Conservation (phyloP, 2,888 invertebrate genomes). For the Buathra laborator region DNA sequence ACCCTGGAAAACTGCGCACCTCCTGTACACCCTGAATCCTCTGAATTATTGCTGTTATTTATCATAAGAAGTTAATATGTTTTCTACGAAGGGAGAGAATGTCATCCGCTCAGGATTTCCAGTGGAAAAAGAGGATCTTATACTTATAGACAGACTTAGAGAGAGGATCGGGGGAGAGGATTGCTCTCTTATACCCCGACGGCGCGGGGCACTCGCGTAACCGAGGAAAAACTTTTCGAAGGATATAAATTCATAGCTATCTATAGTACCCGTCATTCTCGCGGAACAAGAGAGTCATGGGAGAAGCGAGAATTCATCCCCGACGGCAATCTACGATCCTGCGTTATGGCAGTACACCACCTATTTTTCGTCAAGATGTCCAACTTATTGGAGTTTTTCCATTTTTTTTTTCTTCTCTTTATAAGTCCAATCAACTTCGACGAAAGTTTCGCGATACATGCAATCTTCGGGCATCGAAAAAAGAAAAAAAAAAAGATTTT, state of each 20-base stretch:
- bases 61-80: constrained; percentile 44
- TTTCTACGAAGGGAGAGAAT: not conserved
- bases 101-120: constrained; percentile 15
- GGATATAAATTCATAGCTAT: constrained; percentile 58
- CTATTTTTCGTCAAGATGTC: no score
- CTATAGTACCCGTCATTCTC: constrained; percentile 46
- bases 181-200: not conserved
- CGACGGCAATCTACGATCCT: constrained; percentile 13
- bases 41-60: constrained; percentile 36
- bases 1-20: not conserved
- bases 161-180: constrained; percentile 5
- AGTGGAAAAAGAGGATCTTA: constrained; percentile 12
- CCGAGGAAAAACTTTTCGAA: constrained; percentile 47
- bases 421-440: not conserved
- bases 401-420: not conserved
- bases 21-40: not conserved
- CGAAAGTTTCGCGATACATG: not conserved
- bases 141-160: constrained; percentile 6
- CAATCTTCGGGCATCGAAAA: constrained; percentile 46
- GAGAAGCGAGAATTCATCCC: not conserved
- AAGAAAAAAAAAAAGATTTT: constrained; percentile 33
- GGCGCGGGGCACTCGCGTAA: not conserved
- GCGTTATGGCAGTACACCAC: not conserved
- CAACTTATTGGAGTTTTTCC: not conserved
- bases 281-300: not conserved